Evolutionary conservation across 2,113 vertebrate genomes (phyloP).

Genomic region (Petromus typicus): DNA sequence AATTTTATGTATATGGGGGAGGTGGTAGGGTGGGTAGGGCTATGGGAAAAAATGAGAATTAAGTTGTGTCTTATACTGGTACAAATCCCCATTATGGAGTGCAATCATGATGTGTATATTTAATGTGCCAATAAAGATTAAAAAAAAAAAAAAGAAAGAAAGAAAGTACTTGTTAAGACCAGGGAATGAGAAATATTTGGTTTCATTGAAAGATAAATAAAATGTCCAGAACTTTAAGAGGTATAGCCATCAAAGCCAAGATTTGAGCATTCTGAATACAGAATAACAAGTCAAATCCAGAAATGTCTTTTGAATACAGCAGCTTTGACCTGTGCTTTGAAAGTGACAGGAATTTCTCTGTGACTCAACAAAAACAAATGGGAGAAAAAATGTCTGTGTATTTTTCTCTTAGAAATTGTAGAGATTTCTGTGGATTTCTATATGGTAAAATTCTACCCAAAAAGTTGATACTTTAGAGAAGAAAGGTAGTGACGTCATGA

Average conservation of each 20-base stretch:
- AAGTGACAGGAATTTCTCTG: neutral
- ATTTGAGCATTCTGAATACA: neutral
- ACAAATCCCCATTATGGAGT: too few relatives aligned
- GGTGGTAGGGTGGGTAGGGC: too few relatives aligned
- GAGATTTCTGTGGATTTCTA: neutral
- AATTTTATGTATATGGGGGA: too few relatives aligned
- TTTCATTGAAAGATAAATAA: neutral
- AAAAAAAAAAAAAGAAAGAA: neutral
- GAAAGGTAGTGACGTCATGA: neutral
- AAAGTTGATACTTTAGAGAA: neutral
- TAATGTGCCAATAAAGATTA: too few relatives aligned
- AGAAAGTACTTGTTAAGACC: neutral
- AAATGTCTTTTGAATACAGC: neutral
- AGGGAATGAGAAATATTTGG: neutral
- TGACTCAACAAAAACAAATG: neutral
- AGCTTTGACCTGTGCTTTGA: neutral
- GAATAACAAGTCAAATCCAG: neutral
- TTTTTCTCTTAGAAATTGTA: neutral
- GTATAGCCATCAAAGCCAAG: neutral
- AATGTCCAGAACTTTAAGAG: neutral
- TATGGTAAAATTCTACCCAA: neutral
- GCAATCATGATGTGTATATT: too few relatives aligned
- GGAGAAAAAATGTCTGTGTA: too few relatives aligned
- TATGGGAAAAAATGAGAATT: too few relatives aligned
- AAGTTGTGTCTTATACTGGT: too few relatives aligned